These are phyloP conservation scores for Zaprionus bogoriensis DNA, from an alignment of 2,888 invertebrate genomes.

Conservation along the genomic window DNA sequence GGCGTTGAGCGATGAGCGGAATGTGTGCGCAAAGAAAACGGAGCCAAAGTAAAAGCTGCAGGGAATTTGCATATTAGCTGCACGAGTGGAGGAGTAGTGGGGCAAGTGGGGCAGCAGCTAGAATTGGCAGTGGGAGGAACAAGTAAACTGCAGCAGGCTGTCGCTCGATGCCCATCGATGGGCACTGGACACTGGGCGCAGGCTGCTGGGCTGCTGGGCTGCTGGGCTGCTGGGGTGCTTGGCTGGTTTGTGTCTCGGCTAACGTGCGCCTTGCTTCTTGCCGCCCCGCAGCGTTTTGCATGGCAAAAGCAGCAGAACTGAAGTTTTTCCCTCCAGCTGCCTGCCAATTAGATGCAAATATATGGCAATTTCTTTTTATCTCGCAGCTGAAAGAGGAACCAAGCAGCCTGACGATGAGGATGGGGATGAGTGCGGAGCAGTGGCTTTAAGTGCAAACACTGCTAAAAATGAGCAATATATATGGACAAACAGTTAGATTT, in stretches of 20 bases:
- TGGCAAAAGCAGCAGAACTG: constrained; percentile 24
- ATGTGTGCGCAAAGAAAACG: constrained; percentile 36
- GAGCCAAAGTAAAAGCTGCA: constrained; percentile 64
- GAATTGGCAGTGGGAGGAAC: constrained; percentile 13
- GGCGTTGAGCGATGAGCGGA: not conserved
- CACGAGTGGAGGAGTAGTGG: no score
- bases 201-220: constrained; percentile 3
- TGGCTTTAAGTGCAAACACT: constrained; percentile 14
- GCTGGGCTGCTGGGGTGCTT: not conserved
- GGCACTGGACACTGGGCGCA: no score
- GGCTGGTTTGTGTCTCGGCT: constrained; percentile 4
- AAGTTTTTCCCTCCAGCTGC: constrained; percentile 50
- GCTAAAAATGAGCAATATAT: constrained; percentile 29
- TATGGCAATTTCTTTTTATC: constrained; percentile 47
- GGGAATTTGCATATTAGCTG: constrained; percentile 75
- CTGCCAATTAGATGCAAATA: constrained; percentile 75
- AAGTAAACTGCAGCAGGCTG: constrained; percentile 12
- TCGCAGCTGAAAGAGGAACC: constrained; percentile 7
- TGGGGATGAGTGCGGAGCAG: no score
- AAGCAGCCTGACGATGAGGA: no score
- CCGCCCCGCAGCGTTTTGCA: constrained; percentile 38
- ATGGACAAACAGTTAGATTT: constrained; percentile 7
- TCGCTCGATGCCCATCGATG: constrained; percentile 55
- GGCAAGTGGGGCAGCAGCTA: constrained; percentile 32
- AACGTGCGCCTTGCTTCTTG: constrained; percentile 25